Evolutionary conservation across 1,140 invertebrate species (phyloP).

Genomic region (Drosophila grimshawi): DNA sequence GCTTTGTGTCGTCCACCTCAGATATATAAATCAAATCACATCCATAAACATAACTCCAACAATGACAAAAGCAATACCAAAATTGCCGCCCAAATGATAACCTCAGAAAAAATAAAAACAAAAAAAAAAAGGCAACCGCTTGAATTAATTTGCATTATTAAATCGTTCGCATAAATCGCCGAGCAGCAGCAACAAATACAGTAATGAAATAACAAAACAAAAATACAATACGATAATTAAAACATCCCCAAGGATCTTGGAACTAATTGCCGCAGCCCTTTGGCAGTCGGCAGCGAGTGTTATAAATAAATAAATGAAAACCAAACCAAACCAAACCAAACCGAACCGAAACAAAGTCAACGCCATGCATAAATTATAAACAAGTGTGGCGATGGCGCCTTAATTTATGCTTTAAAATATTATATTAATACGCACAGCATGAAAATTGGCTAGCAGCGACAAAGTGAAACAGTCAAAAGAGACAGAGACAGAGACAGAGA

Average conservation of each 20-base stretch:
- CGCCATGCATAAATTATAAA: constrained; percentile 65
- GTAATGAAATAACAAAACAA: constrained; percentile 28
- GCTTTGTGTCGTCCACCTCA: constrained; percentile 11
- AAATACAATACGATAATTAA: constrained; percentile 65
- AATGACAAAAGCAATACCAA: constrained; percentile 21
- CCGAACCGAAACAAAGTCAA: constrained; percentile 48
- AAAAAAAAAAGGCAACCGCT: constrained; percentile 37
- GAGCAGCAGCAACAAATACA: constrained; percentile 35
- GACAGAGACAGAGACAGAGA: not conserved
- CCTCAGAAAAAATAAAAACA: constrained; percentile 13
- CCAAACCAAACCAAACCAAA: constrained; percentile 22
- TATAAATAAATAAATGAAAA: constrained; percentile 62
- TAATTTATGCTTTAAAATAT: constrained; percentile 69
- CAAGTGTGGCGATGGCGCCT: constrained; percentile 55
- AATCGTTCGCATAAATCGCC: constrained; percentile 57
- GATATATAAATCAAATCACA: constrained; percentile 52
- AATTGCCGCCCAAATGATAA: constrained; percentile 31
- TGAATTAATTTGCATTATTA: constrained; percentile 73
- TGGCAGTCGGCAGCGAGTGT: constrained; percentile 49
- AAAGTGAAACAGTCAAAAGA: not conserved
- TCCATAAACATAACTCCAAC: constrained; percentile 33
- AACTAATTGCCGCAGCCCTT: constrained; percentile 67
- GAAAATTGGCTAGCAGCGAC: constrained; percentile 46
- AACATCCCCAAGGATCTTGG: constrained; percentile 61
- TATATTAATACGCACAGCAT: constrained; percentile 57